Percentiles rank a stretch among this genome's conserved stretches.
Evolutionary conservation across 2,888 invertebrate species (phyloP).

Genomic region (Carpatolechia fugitivella): DNA sequence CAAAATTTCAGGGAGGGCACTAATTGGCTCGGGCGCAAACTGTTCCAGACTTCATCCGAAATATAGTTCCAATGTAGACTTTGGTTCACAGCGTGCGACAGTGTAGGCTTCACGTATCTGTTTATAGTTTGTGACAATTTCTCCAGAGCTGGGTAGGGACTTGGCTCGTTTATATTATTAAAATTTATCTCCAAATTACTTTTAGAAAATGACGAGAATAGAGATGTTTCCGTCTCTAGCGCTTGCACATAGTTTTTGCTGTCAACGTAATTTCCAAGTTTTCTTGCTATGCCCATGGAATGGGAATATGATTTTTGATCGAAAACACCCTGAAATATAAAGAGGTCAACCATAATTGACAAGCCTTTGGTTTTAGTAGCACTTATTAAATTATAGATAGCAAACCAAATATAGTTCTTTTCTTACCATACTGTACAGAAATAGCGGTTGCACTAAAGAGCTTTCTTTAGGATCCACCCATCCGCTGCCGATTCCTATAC

Average conservation of each 20-base stretch:
- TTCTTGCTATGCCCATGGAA: conserved; percentile 38
- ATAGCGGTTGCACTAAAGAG: conserved; percentile 49
- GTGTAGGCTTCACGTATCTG: conserved; percentile 55
- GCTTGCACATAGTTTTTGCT: conserved; percentile 41
- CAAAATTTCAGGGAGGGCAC: conserved; percentile 59
- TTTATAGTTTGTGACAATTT: conserved; percentile 47
- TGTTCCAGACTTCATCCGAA: conserved; percentile 44
- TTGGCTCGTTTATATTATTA: conserved; percentile 55
- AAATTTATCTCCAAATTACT: conserved; percentile 46
- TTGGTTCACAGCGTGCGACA: conserved; percentile 52
- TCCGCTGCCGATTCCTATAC: conserved; percentile 68
- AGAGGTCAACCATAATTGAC: background rate
- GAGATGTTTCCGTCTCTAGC: conserved; percentile 34
- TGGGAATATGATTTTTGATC: conserved; percentile 48
- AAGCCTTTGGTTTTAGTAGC: too few relatives aligned
- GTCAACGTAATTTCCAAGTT: conserved; percentile 45
- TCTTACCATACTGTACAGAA: conserved; percentile 56
- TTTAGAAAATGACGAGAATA: conserved; percentile 39
- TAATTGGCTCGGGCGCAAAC: conserved; percentile 49
- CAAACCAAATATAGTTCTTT: background rate
- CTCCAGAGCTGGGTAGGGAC: conserved; percentile 47
- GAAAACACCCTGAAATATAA: conserved; percentile 52
- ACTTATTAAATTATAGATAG: too few relatives aligned
- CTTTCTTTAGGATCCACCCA: conserved; percentile 69
- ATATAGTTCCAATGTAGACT: conserved; percentile 52